Conservation (phyloP, 2,888 invertebrate species). For the Andricus curvator region DNA sequence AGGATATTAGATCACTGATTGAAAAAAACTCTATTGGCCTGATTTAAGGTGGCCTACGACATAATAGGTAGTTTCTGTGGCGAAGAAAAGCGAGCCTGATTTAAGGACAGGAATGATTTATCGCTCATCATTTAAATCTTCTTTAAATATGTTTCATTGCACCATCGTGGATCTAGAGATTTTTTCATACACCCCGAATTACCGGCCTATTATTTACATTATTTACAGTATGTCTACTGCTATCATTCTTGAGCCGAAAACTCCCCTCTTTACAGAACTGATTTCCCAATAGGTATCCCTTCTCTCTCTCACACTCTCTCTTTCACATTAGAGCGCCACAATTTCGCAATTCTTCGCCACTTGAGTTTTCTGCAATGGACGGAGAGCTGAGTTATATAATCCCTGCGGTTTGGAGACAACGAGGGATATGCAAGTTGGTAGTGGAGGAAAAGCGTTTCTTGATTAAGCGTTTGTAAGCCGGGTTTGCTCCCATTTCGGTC, state of each 20-base stretch:
- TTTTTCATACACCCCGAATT: not conserved
- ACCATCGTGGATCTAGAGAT: no score
- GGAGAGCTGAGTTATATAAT: slow-evolving; percentile 50
- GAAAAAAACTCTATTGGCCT: no score
- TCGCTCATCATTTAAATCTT: not conserved
- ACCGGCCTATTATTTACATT: no score
- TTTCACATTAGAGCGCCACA: not conserved
- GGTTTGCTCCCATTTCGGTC: slow-evolving; percentile 61
- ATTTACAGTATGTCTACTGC: not conserved
- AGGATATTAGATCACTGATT: no score
- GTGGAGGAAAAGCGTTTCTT: slow-evolving; percentile 57
- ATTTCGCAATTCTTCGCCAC: slow-evolving; percentile 16
- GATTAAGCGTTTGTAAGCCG: slow-evolving; percentile 60
- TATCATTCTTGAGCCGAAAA: not conserved
- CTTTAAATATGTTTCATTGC: no score
- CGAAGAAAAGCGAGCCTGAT: not conserved
- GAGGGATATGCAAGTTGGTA: slow-evolving; percentile 51
- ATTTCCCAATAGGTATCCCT: not conserved
- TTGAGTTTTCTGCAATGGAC: slow-evolving; percentile 53
- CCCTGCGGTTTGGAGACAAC: slow-evolving; percentile 54
- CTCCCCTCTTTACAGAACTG: not conserved
- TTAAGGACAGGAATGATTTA: not conserved
- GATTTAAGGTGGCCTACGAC: no score
- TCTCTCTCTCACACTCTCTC: not conserved
- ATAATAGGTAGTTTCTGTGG: no score